Percentiles rank a stretch among this genome's conserved stretches.
These are phyloP conservation scores for Etheostoma perlongum DNA, from an alignment of 2,797 vertebrate species.

Conservation along the genomic window DNA sequence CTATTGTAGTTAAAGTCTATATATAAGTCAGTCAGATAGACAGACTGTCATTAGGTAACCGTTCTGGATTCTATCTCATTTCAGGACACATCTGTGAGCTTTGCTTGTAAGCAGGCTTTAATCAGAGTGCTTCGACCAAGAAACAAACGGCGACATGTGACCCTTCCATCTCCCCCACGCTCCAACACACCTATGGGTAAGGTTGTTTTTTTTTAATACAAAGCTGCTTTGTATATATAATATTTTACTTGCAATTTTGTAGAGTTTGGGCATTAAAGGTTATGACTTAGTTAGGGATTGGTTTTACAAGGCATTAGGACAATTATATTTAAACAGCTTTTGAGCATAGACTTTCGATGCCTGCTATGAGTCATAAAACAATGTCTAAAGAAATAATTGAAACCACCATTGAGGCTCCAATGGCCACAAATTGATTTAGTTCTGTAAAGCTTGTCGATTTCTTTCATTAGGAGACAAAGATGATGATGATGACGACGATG, in stretches of 20 bases:
- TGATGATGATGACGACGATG: slow-evolving; percentile 96
- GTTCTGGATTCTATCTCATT: slow-evolving; percentile 35
- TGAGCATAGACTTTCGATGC: background rate
- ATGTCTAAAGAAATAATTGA: background rate
- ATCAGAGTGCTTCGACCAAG: slow-evolving; percentile 96
- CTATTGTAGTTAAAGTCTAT: background rate
- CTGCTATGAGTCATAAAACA: background rate
- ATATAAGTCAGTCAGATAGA: no score
- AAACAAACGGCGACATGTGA: slow-evolving; percentile 96
- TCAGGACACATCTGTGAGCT: slow-evolving; percentile 97
- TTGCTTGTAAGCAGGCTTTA: slow-evolving; percentile 98
- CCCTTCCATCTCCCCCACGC: slow-evolving; percentile 95
- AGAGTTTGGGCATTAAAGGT: background rate
- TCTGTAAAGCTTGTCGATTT: slow-evolving; percentile 17
- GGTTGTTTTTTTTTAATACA: slow-evolving; percentile 25
- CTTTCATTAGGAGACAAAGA: slow-evolving; percentile 93
- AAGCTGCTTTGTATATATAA: background rate
- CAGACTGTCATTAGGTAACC: background rate
- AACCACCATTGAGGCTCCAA: background rate
- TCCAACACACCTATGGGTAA: slow-evolving; percentile 99
- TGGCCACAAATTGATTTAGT: background rate
- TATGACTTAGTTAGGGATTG: background rate
- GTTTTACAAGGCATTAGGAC: background rate
- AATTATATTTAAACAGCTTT: background rate
- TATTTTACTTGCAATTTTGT: background rate